These are phyloP conservation scores for Microctenopoma steveboyesi DNA, from an alignment of 2,797 vertebrate species.

Conservation along the genomic window DNA sequence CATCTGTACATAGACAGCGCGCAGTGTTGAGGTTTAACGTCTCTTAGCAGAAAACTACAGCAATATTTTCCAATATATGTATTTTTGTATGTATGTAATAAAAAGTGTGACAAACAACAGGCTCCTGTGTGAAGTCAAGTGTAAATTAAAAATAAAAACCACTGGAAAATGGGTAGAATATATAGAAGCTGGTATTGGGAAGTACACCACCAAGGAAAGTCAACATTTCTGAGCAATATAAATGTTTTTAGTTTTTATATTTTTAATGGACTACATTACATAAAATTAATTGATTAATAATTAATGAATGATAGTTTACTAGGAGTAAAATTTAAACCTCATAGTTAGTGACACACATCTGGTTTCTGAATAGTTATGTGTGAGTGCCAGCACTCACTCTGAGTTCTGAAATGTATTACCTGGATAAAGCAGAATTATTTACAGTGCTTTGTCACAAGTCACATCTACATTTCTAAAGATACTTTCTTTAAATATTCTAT, in stretches of 20 bases:
- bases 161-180: background rate
- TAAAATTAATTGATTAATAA: too few species aligned
- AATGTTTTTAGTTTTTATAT: too few species aligned
- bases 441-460: background rate
- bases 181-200: background rate
- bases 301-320: too few species aligned
- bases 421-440: background rate
- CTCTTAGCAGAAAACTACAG: conserved; percentile 49
- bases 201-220: conserved; percentile 15
- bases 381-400: background rate
- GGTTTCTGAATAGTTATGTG: too few species aligned
- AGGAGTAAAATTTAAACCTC: background rate
- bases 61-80: conserved; percentile 64
- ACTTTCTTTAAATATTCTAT: too few species aligned
- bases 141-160: conserved; percentile 11
- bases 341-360: too few species aligned
- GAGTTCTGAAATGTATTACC: background rate
- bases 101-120: conserved; percentile 24
- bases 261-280: too few species aligned
- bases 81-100: conserved; percentile 12
- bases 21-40: conserved; percentile 42
- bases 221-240: background rate
- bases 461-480: too few species aligned
- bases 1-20: background rate
- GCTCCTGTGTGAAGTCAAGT: conserved; percentile 7